phyloP scores from a whole-genome alignment of 1,140 invertebrate genomes.

The Laodelphax striatellus region DNA sequence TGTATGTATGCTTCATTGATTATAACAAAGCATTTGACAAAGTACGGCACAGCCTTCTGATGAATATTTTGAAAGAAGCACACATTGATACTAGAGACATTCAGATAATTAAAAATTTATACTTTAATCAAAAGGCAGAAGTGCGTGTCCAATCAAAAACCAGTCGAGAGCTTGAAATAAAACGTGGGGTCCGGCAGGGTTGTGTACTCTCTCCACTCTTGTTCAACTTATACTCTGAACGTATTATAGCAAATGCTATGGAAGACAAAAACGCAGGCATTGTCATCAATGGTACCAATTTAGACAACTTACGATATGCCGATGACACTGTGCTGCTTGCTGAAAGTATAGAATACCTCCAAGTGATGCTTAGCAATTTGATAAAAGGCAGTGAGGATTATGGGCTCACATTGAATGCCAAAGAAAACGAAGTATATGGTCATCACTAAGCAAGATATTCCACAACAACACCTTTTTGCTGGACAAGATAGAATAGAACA shows the following conservation, averaged over 20 bases:
- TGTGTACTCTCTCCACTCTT: background rate
- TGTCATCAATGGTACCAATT: background rate
- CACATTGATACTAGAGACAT: background rate
- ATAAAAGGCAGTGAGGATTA: conserved; percentile 10
- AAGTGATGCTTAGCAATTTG: conserved; percentile 3
- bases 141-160: background rate
- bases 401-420: conserved; percentile 5
- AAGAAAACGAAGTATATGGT: too few relatives aligned
- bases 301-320: conserved; percentile 13
- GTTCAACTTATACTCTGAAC: background rate
- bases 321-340: conserved; percentile 12
- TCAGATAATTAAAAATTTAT: conserved; percentile 6
- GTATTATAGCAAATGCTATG: background rate
- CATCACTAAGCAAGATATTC: conserved; percentile 7
- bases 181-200: conserved; percentile 6
- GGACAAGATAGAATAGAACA: too few relatives aligned
- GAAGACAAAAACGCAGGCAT: background rate
- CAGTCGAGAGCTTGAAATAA: background rate
- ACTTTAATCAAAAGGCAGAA: background rate
- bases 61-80: background rate
- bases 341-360: conserved; percentile 8
- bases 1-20: background rate
- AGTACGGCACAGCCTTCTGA: background rate
- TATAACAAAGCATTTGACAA: too few relatives aligned
- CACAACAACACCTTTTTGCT: too few relatives aligned